Evolutionary conservation across 30 jellyfish, hydroid and myxozoan species (phyloP).

Genomic region (Catostylus mosaicus): DNA sequence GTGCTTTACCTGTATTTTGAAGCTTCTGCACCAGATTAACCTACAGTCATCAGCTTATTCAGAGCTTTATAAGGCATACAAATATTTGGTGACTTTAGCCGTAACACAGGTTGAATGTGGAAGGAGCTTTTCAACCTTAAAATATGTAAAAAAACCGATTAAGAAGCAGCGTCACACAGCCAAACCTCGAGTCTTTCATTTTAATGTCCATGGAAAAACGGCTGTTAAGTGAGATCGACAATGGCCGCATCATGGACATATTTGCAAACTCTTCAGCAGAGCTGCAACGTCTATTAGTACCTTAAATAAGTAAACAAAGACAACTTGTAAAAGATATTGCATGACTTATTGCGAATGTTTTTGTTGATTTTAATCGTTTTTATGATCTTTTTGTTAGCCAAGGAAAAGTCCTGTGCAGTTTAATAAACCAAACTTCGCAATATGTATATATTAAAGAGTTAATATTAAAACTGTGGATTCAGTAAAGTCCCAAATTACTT

Average conservation of each 20-base stretch:
- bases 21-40: conserved; percentile 11
- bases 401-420: background rate
- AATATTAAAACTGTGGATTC: too few species aligned
- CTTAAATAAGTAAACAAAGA: background rate
- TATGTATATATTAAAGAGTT: background rate
- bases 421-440: background rate
- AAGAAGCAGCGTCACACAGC: conserved; percentile 14
- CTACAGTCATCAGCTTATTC: conserved; percentile 6
- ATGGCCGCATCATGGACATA: too few species aligned
- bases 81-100: conserved; percentile 19
- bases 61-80: conserved; percentile 22
- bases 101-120: conserved; percentile 7
- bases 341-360: too few species aligned
- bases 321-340: background rate
- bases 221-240: background rate
- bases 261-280: too few species aligned
- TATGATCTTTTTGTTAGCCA: conserved; percentile 6
- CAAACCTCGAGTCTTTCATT: conserved; percentile 13
- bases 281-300: too few species aligned
- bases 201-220: too few species aligned
- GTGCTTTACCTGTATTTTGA: conserved; percentile 17
- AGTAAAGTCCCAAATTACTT: background rate
- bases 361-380: background rate
- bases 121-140: conserved; percentile 12
- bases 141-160: background rate